Base-by-base conservation (phyloP, 35 echinoderm and acorn worm genomes). In the Diadema setosum region DNA sequence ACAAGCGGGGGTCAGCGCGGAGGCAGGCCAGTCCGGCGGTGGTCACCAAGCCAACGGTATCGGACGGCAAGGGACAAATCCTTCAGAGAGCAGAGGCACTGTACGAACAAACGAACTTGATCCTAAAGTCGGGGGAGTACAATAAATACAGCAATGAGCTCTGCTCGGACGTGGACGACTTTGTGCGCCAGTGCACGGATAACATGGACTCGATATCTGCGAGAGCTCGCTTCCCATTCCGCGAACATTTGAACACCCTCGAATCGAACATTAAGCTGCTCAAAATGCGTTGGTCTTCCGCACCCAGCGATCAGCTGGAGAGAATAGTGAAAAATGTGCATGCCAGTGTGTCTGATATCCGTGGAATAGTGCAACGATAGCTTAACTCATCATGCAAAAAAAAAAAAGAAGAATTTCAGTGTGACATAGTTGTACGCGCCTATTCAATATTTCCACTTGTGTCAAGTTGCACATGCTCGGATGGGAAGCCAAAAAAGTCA, bases 181-280 rank as follows among this genome's bases (percentile, higher is more conserved):
- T 94, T 76, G 88, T 90, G 55, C 83, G 82, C 18, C 78, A 82
- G 25, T 98, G 96, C 60, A 86, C 84, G 14, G 94, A 86, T 46
- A 84, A 98, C 37, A 45, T 94, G 81, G 96, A 98, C 35, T 88
- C 84, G 5, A 42, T 98, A 27, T 60, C 89, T 1, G 96, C 86
- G 5, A 74, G 85, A 30, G 50, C 49, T 20, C 82, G 84, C 50
- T 98, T 94, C 78, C 92, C 88, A 16, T 87, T 98, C 39, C 78
- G 92, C 25, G 96, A 98, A 56, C 63, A 85, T 27, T 67, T 98
- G 46, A 88, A 46, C 24, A 21, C n/a, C 16, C 65, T 93, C 3
- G 85, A 93, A 18, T 55, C 80, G 5, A 58, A 93, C 44, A 80
- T 88, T 4, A 45, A 84, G 56, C 43, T 65, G 58, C 69, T 93